Evolutionary conservation across 2,888 invertebrate species (phyloP), one percentile per base, ranked within the genome.

Genomic region (Petrophora chlorosata): DNA sequence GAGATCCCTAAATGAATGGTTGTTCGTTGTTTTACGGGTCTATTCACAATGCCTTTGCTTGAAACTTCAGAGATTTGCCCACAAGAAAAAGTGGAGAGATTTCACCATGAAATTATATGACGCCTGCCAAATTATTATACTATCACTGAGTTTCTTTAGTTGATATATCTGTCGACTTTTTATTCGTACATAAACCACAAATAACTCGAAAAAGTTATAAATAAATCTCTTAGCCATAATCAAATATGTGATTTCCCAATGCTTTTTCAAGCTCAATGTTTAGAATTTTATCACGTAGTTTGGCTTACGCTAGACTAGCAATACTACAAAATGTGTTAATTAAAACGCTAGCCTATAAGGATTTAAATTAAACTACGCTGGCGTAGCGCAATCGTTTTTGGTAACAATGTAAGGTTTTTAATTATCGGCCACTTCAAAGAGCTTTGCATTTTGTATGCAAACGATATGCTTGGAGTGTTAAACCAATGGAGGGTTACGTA

Each of bases 11-110:
- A 90, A 89, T 88, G 85, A 88, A 89, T 82, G 88, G 89, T 76
- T 86, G 87, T 89, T 89, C 84, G 82, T 87, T 88, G 85, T 90
- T 90, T 90, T 89, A 90, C 87, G 87, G 83, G 79, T 85, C 85
- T 87, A 85, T 86, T 85, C 82, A 82, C 85, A 83, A 82, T 82
- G 84, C 75, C 79, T 88, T 82, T 80, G 81, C 75, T 79, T 81
- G 79, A 77, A 85, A 85, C 77, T 82, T 84, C 76, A 74, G 78
- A 80, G 86, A 86, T 88, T 88, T 83, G 70, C 70, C 61, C 72
- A 58, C 63, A 66, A 70, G 69, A 76, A 77, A 75, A 73, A 73
- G 69, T 70, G 63, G 65, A 70, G 70, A 72, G 71, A 74, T 75
- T 74, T 70, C 45, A 69, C 64, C 70, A 65, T 75, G 72, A 74